Conservation (phyloP, 2,113 vertebrate species). For the Pseudopodoces humilis region DNA sequence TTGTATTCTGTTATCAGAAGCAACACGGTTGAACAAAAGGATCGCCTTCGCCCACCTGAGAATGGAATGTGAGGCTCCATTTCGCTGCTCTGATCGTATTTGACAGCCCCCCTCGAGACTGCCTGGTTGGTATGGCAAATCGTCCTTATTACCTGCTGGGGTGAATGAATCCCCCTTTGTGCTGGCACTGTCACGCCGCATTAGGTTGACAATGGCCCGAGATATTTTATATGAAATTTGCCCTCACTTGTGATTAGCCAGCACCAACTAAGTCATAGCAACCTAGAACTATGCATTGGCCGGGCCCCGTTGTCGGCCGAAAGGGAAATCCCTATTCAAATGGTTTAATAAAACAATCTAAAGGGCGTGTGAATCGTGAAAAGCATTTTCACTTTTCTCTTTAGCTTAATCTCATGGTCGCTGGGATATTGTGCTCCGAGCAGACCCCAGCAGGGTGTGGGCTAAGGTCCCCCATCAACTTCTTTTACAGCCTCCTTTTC, state of each 20-base stretch:
- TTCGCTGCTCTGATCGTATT: constrained; percentile 72
- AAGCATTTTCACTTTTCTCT: constrained; percentile 96
- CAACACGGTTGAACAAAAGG: constrained; percentile 66
- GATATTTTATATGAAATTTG: constrained; percentile 99
- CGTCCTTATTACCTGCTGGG: constrained; percentile 94
- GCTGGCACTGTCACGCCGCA: constrained; percentile 90
- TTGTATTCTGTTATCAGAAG: constrained; percentile 71
- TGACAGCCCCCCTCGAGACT: constrained; percentile 75
- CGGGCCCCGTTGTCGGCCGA: constrained; percentile 88
- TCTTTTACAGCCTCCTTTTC: constrained; percentile 87
- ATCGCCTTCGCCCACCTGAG: constrained; percentile 78
- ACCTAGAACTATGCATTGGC: constrained; percentile 96
- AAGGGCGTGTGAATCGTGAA: constrained; percentile 99
- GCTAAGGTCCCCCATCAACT: constrained; percentile 91
- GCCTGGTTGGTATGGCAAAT: constrained; percentile 84
- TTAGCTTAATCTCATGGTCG: constrained; percentile 98
- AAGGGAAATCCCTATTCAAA: constrained; percentile 97
- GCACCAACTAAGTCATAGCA: constrained; percentile 99
- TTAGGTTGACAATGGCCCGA: constrained; percentile 90
- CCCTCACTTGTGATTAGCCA: constrained; percentile 96
- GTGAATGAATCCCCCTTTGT: constrained; percentile 95
- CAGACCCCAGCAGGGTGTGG: constrained; percentile 85
- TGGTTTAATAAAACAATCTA: constrained; percentile 96
- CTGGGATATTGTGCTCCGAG: constrained; percentile 94
- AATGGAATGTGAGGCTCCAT: constrained; percentile 77